These are phyloP conservation scores for Pseudolaguvia tuberculata DNA, from an alignment of 2,113 vertebrate genomes.

Conservation along the genomic window DNA sequence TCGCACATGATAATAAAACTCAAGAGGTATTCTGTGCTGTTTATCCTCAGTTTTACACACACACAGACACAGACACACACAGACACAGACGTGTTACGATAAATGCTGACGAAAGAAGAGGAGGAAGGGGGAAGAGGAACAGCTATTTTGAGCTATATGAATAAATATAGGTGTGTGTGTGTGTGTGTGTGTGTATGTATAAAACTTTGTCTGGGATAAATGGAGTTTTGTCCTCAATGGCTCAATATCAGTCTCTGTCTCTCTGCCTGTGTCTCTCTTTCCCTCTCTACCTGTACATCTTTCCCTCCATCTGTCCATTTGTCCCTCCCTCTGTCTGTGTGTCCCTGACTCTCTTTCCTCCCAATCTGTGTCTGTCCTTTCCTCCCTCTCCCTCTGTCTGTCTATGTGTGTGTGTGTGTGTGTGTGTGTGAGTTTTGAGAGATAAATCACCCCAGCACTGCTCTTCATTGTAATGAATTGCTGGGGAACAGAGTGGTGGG, in stretches of 20 bases:
- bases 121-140: background rate
- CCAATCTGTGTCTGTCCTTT: too few relatives aligned
- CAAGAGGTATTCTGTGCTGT: too few relatives aligned
- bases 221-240: background rate
- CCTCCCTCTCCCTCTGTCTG: too few relatives aligned
- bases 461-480: constrained; percentile 37
- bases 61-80: too few relatives aligned
- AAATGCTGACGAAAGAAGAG: constrained; percentile 6
- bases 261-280: background rate
- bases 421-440: background rate
- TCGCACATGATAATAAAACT: too few relatives aligned
- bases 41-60: too few relatives aligned
- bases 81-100: background rate
- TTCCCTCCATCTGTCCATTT: too few relatives aligned
- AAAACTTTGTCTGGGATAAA: background rate
- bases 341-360: too few relatives aligned
- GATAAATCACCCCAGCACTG: constrained; percentile 24
- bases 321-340: too few relatives aligned
- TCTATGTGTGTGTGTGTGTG: too few relatives aligned
- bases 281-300: background rate
- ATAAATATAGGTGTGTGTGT: background rate
- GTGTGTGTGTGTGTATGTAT: constrained; percentile 3
- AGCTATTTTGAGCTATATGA: background rate
- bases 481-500: background rate
- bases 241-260: background rate